Evolutionary conservation across 2,113 vertebrate genomes (phyloP).

Genomic region (Alethe castanea): DNA sequence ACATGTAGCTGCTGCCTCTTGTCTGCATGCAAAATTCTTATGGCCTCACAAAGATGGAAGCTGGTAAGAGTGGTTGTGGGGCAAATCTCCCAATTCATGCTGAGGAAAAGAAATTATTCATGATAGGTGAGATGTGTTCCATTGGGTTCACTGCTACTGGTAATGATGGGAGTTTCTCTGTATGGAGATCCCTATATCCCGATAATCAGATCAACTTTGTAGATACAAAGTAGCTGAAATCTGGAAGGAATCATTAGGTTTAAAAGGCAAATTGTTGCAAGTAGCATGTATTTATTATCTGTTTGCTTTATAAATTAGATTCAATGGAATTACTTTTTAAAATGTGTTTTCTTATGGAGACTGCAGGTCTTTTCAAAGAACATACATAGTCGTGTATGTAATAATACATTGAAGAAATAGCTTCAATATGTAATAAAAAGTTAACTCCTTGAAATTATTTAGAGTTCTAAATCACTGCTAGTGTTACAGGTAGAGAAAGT

Average conservation of each 20-base stretch:
- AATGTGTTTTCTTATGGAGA: background rate
- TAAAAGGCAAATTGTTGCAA: background rate
- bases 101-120: constrained; percentile 18
- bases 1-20: background rate
- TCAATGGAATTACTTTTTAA: background rate
- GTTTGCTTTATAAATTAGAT: background rate
- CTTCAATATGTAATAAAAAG: background rate
- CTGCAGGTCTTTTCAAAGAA: background rate
- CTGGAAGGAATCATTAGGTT: background rate
- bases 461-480: background rate
- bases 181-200: background rate
- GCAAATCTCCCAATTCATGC: background rate
- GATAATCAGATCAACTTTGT: background rate
- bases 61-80: background rate
- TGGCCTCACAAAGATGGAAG: background rate
- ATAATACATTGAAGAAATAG: background rate
- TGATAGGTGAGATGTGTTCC: background rate
- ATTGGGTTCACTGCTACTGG: background rate
- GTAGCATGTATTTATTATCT: background rate
- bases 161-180: background rate
- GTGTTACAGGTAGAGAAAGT: background rate
- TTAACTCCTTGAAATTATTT: background rate
- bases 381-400: background rate
- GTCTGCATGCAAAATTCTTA: constrained; percentile 8
- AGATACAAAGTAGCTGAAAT: background rate